Evolutionary conservation across 2,797 vertebrate genomes (phyloP), one percentile per base, ranked within the genome.

Genomic region (Antrozous pallidus): DNA sequence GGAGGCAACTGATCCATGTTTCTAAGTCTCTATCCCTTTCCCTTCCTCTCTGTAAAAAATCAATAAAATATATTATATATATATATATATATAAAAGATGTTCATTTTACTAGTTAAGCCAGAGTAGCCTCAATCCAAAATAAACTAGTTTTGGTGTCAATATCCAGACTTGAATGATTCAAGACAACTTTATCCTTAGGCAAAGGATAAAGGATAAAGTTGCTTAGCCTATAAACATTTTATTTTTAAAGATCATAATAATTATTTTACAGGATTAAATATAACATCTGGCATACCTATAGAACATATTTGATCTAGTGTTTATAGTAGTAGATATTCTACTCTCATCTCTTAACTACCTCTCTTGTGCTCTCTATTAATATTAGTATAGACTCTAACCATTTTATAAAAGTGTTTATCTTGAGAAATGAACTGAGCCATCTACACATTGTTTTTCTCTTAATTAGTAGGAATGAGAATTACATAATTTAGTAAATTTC

Each of bases 21-120:
- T n/a, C n/a, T n/a, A n/a, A n/a, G n/a, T n/a, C n/a, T n/a, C n/a
- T n/a, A n/a, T n/a, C n/a, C n/a, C n/a, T n/a, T n/a, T n/a, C n/a
- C n/a, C n/a, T n/a, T n/a, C n/a, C n/a, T n/a, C n/a, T n/a, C n/a
- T n/a, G n/a, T n/a, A n/a, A n/a, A n/a, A n/a, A n/a, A n/a, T n/a
- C n/a, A n/a, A n/a, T n/a, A n/a, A n/a, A n/a, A n/a, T n/a, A n/a
- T n/a, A n/a, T n/a, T n/a, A n/a, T n/a, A n/a, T n/a, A n/a, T n/a
- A n/a, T n/a, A n/a, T n/a, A n/a, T n/a, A n/a, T n/a, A n/a, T n/a
- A n/a, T n/a, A n/a, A n/a, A 92, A 87, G n/a, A 36, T 40, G 3
- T 77, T 94, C 18, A 87, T 96, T 91, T 83, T 65, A 71, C 18
- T 90, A 79, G 54, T 93, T 61, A 90, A 71, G 28, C 45, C 18